Base-by-base conservation (phyloP, 1,140 invertebrate genomes). In the Muscidifurax raptorellus region DNA sequence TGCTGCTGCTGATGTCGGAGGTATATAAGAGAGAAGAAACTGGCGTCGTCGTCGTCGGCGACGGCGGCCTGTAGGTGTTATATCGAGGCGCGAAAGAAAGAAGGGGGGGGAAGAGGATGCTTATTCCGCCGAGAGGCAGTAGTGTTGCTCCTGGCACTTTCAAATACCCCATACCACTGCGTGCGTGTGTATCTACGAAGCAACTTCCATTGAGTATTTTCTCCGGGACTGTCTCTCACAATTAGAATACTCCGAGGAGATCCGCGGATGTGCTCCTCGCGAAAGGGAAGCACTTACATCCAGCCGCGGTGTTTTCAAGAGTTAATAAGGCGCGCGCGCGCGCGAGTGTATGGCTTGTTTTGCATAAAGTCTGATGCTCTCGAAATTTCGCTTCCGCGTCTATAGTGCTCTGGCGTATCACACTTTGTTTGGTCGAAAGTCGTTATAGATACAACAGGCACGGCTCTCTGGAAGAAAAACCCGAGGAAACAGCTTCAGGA, bases 141-240 rank as follows among this genome's bases (percentile, higher is more conserved):
- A 2, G 47, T 89, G 90, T 89, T 90, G 86, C 89, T 59, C 6
- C 52, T 90, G 89, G 88, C 88, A 90, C 90, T 88, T 90, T 91
- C 89, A 90, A 92, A 91, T 90, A 89, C 89, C 88, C 88, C 88
- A 47, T 15, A 47, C 13, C 86, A 78, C 85, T 2, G 40, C 36
- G 36, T 76, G 71, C 25, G 7, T 9, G 44, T 52, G 84, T 28
- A 83, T 86, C 87, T 89, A 86, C 82, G 86, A 40, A 83, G 89
- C 89, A 91, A 91, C 89, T 91, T 92, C 89, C 90, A 88, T 88
- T 86, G 89, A 91, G 90, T 92, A 93, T 92, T 93, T 93, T 93
- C 66, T 90, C 88, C 87, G 86, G 88, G 87, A 90, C 91, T 92
- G 91, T 91, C 91, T 92, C 89, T 92, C 89, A 92, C 90, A 92